Conservation (phyloP, 2,888 invertebrate species). For the Priocnemis perturbator region DNA sequence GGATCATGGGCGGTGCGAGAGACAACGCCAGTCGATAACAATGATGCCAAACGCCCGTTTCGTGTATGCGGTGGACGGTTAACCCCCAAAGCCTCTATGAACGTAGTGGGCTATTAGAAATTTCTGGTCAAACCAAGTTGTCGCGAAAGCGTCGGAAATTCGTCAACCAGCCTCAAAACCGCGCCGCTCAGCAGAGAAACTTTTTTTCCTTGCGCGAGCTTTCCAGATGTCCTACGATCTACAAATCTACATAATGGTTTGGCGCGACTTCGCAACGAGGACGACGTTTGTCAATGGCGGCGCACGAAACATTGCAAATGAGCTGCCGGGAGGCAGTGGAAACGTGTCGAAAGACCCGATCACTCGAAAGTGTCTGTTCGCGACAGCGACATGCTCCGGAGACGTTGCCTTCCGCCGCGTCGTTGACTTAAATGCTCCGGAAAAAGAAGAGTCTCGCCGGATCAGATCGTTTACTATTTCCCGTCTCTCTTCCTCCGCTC, state of each 20-base stretch:
- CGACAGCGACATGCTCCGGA: conserved; percentile 13
- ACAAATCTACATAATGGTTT: too few species aligned
- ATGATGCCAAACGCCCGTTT: conserved; percentile 56
- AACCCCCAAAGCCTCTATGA: conserved; percentile 46
- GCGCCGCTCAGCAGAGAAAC: too few species aligned
- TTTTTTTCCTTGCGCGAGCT: too few species aligned
- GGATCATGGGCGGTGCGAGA: conserved; percentile 39
- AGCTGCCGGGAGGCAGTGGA: background rate
- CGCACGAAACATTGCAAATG: conserved; percentile 6
- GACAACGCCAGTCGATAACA: conserved; percentile 49
- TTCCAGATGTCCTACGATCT: too few species aligned
- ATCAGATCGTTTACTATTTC: too few species aligned
- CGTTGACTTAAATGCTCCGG: conserved; percentile 9
- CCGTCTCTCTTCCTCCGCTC: background rate
- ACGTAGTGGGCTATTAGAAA: conserved; percentile 36
- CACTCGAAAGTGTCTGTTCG: conserved; percentile 6
- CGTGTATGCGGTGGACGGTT: conserved; percentile 50
- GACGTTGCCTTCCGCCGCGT: background rate
- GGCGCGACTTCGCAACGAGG: background rate
- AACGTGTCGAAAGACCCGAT: background rate
- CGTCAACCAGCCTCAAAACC: too few species aligned
- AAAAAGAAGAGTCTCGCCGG: background rate
- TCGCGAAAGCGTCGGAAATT: background rate
- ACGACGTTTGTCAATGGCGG: conserved; percentile 6
- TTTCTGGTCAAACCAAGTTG: conserved; percentile 27